Conservation (phyloP, 1,140 invertebrate genomes). For the Gonioctena quinquepunctata region DNA sequence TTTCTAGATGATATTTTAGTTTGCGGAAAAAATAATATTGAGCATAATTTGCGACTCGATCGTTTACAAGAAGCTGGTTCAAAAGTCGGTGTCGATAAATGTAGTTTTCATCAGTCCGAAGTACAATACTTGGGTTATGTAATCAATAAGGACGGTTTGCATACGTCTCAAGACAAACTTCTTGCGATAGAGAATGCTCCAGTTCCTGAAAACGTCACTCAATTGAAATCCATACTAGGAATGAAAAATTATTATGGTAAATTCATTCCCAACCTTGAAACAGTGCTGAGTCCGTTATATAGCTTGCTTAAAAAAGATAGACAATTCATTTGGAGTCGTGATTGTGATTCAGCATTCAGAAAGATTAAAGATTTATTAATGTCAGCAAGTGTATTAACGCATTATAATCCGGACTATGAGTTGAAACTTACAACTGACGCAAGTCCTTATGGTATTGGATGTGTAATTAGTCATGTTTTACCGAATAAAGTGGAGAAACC, state of each 20-base stretch:
- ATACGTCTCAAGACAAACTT: slow-evolving; percentile 32
- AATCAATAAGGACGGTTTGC: slow-evolving; percentile 44
- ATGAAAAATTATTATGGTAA: not conserved
- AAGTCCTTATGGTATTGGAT: not conserved
- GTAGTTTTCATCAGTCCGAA: not conserved
- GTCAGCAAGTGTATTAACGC: not conserved
- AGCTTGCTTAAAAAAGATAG: not conserved
- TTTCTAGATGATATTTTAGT: not conserved
- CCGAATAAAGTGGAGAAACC: not conserved
- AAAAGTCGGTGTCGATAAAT: not conserved
- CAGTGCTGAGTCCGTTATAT: slow-evolving; percentile 21
- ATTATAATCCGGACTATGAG: not conserved
- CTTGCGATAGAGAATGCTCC: not conserved
- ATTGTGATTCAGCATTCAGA: not conserved
- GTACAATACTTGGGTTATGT: slow-evolving; percentile 27
- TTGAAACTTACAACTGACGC: not conserved
- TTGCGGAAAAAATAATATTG: not conserved
- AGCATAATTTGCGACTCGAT: not conserved
- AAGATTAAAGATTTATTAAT: not conserved
- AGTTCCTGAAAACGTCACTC: not conserved
- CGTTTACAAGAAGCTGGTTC: not conserved
- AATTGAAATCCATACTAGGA: slow-evolving; percentile 21
- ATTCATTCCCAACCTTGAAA: not conserved
- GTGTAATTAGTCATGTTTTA: not conserved
- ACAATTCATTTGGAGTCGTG: not conserved